Conservation (phyloP, 2,888 invertebrate species). For the Dyspetes luteomarginatus region DNA sequence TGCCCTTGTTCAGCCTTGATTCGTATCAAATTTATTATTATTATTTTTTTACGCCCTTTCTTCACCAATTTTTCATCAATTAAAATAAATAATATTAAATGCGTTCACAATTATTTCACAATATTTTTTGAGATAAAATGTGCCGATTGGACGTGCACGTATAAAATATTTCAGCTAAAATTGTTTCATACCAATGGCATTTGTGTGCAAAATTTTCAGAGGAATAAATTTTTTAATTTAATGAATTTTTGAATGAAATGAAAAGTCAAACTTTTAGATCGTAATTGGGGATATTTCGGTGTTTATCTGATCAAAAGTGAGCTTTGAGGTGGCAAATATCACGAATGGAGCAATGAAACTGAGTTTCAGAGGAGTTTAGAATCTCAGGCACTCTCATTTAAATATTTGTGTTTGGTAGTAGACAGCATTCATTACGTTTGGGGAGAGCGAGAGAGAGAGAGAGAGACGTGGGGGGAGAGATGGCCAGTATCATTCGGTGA, state of each 20-base stretch:
- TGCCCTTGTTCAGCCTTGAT: not conserved
- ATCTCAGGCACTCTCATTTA: constrained; percentile 39
- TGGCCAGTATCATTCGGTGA: constrained; percentile 32
- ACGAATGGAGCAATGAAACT: constrained; percentile 1
- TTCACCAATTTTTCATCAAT: not conserved
- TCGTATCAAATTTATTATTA: not conserved
- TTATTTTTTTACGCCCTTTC: not conserved
- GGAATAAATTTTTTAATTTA: no score
- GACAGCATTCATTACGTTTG: constrained; percentile 55
- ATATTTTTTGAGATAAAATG: no score
- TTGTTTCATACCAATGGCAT: no score
- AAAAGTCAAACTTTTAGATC: no score
- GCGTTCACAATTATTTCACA: no score
- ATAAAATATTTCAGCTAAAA: no score
- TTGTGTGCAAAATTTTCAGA: no score
- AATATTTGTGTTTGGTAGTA: constrained; percentile 61
- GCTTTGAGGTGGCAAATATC: constrained; percentile 1
- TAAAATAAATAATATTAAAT: no score
- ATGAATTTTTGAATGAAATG: no score
- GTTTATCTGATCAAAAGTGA: not conserved
- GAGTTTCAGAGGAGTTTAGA: not conserved
- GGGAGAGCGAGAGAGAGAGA: constrained; percentile 1
- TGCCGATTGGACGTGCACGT: no score
- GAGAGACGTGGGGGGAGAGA: not conserved
- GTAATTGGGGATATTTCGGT: constrained; percentile 8